Evolutionary conservation across 92 coral and sea anemone genomes (phyloP).

Genomic region (Plumapathes pennacea): DNA sequence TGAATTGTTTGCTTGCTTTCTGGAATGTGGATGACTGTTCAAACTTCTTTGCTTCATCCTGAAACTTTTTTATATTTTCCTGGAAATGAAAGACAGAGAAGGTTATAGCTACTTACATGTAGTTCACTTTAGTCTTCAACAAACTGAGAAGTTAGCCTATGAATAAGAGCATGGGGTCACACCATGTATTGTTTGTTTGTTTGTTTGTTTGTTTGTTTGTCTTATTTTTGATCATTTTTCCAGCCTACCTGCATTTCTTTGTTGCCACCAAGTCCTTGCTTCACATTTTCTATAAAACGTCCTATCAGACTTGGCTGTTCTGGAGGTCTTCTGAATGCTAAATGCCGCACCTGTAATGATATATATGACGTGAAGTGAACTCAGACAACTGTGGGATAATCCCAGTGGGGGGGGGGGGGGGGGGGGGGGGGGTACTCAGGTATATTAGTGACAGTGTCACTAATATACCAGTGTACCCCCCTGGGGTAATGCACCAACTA

Average conservation of each 20-base stretch:
- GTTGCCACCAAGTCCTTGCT: slow-evolving; percentile 85
- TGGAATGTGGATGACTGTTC: slow-evolving; percentile 81
- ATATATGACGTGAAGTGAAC: not conserved
- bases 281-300: slow-evolving; percentile 87
- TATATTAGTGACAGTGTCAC: too few relatives aligned
- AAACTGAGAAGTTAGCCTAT: too few relatives aligned
- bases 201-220: not conserved
- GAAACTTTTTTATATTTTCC: slow-evolving; percentile 93
- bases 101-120: too few relatives aligned
- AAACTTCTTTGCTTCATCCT: slow-evolving; percentile 84
- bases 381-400: not conserved
- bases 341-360: slow-evolving; percentile 57
- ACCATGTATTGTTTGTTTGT: too few relatives aligned
- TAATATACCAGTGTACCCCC: too few relatives aligned
- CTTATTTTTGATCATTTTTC: not conserved
- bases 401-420: too few relatives aligned
- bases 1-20: slow-evolving; percentile 66
- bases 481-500: too few relatives aligned
- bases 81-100: slow-evolving; percentile 12
- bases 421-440: too few relatives aligned
- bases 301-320: slow-evolving; percentile 89
- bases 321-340: slow-evolving; percentile 77
- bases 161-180: too few relatives aligned
- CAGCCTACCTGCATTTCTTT: slow-evolving; percentile 91
- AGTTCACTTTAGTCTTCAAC: too few relatives aligned